Percentiles rank a stretch among this genome's conserved stretches.
Evolutionary conservation across 2,113 vertebrate genomes (phyloP).

Genomic region (Penelope pileata): DNA sequence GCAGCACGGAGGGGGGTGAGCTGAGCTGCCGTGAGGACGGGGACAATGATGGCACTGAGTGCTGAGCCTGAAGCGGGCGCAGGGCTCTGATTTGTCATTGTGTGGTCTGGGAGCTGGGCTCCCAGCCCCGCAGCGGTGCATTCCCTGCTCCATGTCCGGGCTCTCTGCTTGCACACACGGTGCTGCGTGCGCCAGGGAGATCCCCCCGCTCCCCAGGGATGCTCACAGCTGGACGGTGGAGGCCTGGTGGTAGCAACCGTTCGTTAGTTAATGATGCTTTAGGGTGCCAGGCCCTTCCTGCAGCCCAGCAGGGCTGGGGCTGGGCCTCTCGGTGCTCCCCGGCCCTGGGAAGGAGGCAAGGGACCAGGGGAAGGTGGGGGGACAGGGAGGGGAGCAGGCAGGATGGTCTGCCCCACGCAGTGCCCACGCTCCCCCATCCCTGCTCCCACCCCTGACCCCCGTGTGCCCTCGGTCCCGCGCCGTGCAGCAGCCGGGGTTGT

Average conservation of each 20-base stretch:
- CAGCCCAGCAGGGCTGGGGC: accelerated
- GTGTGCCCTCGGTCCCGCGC: background rate
- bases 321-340: background rate
- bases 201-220: accelerated
- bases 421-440: background rate
- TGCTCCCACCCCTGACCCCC: background rate
- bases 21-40: accelerated
- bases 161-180: accelerated
- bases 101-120: accelerated
- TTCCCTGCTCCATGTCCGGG: background rate
- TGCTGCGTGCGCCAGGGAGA: accelerated
- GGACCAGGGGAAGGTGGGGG: background rate
- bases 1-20: background rate
- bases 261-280: background rate
- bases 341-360: accelerated
- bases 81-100: accelerated
- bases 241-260: background rate
- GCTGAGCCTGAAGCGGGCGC: accelerated
- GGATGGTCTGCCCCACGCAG: accelerated
- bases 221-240: accelerated
- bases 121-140: accelerated
- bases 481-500: accelerated
- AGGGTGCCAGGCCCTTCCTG: background rate
- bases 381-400: background rate
- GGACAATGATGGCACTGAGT: background rate